phyloP scores from a whole-genome alignment of 1,140 invertebrate genomes.

The Drosophila pallidifrons region DNA sequence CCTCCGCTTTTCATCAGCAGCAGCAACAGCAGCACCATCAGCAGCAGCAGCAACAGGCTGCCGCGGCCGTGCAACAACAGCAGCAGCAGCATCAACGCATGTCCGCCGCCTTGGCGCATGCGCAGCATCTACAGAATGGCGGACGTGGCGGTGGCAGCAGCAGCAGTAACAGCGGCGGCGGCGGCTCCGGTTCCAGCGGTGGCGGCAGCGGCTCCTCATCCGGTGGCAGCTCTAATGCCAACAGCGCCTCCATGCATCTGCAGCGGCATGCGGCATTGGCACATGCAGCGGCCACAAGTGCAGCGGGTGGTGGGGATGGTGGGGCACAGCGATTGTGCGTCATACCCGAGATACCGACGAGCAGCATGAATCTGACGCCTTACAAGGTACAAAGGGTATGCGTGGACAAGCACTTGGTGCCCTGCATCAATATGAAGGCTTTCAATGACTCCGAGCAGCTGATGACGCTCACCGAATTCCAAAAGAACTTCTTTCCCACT shows the following conservation, averaged over 20 bases:
- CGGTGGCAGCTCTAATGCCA: slow-evolving; percentile 52
- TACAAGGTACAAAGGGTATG: slow-evolving; percentile 91
- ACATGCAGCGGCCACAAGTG: slow-evolving; percentile 61
- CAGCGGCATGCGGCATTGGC: slow-evolving; percentile 84
- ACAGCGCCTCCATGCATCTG: slow-evolving; percentile 79
- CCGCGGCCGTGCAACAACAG: slow-evolving; percentile 43
- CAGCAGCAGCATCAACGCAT: slow-evolving; percentile 70
- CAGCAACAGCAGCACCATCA: slow-evolving; percentile 67
- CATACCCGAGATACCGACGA: slow-evolving; percentile 78
- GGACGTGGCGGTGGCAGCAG: slow-evolving; percentile 58
- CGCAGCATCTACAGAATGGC: slow-evolving; percentile 63
- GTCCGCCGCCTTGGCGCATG: slow-evolving; percentile 55
- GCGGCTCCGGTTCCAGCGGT: slow-evolving; percentile 53
- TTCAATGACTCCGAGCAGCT: slow-evolving; percentile 92
- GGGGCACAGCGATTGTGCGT: slow-evolving; percentile 68
- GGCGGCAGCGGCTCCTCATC: background rate
- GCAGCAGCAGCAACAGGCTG: slow-evolving; percentile 57
- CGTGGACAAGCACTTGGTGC: slow-evolving; percentile 92
- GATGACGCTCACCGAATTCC: slow-evolving; percentile 93
- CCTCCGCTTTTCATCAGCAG: slow-evolving; percentile 73
- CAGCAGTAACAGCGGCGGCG: slow-evolving; percentile 26
- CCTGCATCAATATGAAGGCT: slow-evolving; percentile 94
- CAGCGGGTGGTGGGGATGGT: slow-evolving; percentile 62
- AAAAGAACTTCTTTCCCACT: slow-evolving; percentile 91
- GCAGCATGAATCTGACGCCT: slow-evolving; percentile 70